These are phyloP conservation scores for Pygocentrus nattereri DNA, from an alignment of 2,797 vertebrate species.

Conservation along the genomic window DNA sequence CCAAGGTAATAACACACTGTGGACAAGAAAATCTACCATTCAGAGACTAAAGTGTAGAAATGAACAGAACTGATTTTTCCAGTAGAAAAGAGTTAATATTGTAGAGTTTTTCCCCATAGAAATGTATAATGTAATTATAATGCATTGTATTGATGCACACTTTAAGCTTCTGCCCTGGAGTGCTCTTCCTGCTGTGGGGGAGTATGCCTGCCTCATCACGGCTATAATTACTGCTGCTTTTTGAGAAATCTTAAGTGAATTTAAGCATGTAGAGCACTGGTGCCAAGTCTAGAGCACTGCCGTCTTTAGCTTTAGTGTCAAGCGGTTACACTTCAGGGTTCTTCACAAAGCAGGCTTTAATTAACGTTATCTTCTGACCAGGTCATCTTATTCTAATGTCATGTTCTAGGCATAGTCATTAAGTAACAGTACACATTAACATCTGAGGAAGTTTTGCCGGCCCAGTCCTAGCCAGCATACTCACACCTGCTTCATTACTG, in stretches of 20 bases:
- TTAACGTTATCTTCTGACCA: too few species aligned
- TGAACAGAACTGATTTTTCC: too few species aligned
- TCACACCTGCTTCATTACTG: too few species aligned
- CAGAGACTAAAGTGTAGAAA: background rate
- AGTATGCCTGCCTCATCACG: background rate
- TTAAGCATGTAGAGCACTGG: background rate
- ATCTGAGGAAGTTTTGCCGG: too few species aligned
- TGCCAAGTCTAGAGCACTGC: background rate
- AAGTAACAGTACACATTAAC: too few species aligned
- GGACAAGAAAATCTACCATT: background rate
- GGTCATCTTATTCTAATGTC: too few species aligned
- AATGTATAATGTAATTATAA: background rate
- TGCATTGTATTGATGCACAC: background rate
- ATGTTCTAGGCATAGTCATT: too few species aligned
- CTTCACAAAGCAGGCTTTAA: background rate
- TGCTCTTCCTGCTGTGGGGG: background rate
- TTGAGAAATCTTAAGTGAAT: background rate
- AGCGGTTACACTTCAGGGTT: background rate
- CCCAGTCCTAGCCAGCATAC: too few species aligned
- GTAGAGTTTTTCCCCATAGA: background rate
- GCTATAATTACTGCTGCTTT: background rate
- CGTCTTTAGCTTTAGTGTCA: background rate
- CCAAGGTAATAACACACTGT: conserved; percentile 77
- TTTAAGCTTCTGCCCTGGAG: background rate
- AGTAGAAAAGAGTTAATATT: too few species aligned